phyloP scores from a whole-genome alignment of 2,113 vertebrate genomes.

The Peucedramus taeniatus region DNA sequence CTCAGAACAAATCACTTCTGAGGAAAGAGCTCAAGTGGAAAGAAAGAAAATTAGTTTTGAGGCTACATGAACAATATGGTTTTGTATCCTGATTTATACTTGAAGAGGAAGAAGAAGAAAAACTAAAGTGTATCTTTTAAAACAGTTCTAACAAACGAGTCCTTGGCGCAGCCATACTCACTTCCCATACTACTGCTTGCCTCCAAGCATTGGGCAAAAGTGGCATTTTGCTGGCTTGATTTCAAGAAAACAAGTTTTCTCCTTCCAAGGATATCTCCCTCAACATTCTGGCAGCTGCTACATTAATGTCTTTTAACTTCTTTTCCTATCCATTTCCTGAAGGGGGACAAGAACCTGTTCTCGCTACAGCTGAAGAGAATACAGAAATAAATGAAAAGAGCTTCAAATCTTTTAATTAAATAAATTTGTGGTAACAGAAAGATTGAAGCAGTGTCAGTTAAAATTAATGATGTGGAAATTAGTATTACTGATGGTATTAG shows the following conservation, averaged over 20 bases:
- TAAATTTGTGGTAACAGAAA: background rate
- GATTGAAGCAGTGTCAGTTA: background rate
- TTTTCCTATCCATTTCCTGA: background rate
- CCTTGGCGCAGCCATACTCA: background rate
- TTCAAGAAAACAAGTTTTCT: background rate
- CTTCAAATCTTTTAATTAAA: constrained; percentile 1
- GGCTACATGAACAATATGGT: background rate
- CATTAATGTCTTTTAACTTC: background rate
- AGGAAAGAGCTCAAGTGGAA: background rate
- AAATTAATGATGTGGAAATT: constrained; percentile 34
- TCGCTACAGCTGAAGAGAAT: background rate
- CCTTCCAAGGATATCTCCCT: background rate
- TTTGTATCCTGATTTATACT: background rate
- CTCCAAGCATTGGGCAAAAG: background rate
- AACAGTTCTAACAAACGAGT: background rate
- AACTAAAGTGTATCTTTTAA: background rate
- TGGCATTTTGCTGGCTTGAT: background rate
- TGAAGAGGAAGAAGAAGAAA: background rate
- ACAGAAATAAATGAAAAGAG: background rate
- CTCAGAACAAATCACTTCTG: background rate
- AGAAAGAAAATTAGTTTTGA: background rate
- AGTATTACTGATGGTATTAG: background rate
- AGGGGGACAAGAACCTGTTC: background rate
- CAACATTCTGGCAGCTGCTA: background rate
- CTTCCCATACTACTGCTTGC: background rate